A percentile compares a stretch with the other conserved stretches of the same genome.
Evolutionary conservation across 2,797 vertebrate genomes (phyloP).

Genomic region (Peromyscus attwateri): DNA sequence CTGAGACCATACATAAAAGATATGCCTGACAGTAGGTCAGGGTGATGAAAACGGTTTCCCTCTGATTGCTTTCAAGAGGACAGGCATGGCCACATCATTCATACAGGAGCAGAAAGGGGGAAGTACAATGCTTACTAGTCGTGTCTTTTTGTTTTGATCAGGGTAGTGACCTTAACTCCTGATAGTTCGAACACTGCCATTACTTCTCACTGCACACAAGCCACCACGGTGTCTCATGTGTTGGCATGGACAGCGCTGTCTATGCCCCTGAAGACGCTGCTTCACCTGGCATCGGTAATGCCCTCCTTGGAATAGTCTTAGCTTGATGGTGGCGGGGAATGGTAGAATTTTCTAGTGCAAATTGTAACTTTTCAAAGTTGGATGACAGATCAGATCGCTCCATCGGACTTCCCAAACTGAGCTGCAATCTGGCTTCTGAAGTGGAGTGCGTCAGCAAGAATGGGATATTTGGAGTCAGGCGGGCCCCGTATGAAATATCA

Average conservation of each 20-base stretch:
- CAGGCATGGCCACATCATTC: not conserved
- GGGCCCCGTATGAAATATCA: not conserved
- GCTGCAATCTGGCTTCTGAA: not conserved
- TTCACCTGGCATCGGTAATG: not conserved
- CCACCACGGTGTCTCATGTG: too few relatives aligned
- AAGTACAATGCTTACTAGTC: accelerated
- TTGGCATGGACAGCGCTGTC: accelerated
- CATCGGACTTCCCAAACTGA: not conserved
- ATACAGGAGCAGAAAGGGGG: not conserved
- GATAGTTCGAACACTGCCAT: not conserved
- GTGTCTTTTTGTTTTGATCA: not conserved
- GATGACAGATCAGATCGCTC: not conserved
- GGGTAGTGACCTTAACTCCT: not conserved
- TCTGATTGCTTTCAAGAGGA: not conserved
- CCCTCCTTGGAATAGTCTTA: not conserved
- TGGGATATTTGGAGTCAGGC: not conserved
- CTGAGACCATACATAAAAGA: not conserved
- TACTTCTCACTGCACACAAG: not conserved
- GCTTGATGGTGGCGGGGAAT: not conserved
- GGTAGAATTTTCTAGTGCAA: not conserved
- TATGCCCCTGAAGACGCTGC: too few relatives aligned
- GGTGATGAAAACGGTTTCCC: not conserved
- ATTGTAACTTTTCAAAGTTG: not conserved
- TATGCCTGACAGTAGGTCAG: not conserved
- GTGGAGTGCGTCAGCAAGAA: not conserved